Evolutionary conservation across 2,797 vertebrate species (phyloP).

Genomic region (Gastrophryne carolinensis): DNA sequence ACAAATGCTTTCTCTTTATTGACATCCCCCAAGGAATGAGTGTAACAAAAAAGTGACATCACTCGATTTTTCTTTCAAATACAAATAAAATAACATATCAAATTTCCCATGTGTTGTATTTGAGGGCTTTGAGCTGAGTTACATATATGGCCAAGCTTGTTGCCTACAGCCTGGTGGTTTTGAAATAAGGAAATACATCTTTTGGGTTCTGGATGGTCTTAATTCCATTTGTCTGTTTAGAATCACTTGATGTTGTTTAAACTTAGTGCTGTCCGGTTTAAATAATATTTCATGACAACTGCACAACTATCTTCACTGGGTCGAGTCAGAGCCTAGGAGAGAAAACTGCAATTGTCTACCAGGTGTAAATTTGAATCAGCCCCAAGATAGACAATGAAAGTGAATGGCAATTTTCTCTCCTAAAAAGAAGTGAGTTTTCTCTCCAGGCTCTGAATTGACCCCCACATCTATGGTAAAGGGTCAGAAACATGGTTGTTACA

Average conservation of each 20-base stretch:
- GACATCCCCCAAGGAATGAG: slow-evolving; percentile 49
- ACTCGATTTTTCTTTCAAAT: slow-evolving; percentile 59
- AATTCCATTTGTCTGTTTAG: not conserved
- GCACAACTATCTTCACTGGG: no score
- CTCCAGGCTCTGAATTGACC: no score
- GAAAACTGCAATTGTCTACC: no score
- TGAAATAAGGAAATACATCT: not conserved
- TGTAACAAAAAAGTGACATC: slow-evolving; percentile 71
- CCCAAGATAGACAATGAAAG: no score
- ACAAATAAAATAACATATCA: slow-evolving; percentile 59
- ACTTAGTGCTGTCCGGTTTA: not conserved
- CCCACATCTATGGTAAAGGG: no score
- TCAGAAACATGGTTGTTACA: no score
- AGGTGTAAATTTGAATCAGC: no score
- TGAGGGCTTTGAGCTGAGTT: slow-evolving; percentile 6
- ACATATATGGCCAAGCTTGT: not conserved
- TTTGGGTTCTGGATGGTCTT: not conserved
- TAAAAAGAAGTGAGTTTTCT: no score
- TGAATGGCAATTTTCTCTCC: no score
- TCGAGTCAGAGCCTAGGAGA: no score
- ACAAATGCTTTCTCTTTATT: slow-evolving; percentile 56
- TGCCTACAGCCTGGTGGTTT: not conserved
- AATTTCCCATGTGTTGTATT: slow-evolving; percentile 57
- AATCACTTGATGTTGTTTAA: not conserved
- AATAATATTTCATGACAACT: no score